These are phyloP conservation scores for Malacoraja senta DNA, from an alignment of 2,797 vertebrate species.

Conservation along the genomic window DNA sequence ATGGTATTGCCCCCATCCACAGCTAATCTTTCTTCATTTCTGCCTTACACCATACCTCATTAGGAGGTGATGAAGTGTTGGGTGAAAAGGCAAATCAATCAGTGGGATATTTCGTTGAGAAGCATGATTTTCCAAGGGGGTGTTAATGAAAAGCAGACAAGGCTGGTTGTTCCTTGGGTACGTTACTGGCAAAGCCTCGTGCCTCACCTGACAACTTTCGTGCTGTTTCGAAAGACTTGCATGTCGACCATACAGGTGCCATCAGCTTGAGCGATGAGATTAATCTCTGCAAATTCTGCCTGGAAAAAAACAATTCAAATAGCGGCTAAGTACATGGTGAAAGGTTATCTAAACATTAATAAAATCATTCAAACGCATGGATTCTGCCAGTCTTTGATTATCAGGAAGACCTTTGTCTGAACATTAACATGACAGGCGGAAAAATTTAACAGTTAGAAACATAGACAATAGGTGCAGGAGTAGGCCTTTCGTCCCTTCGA, in stretches of 20 bases:
- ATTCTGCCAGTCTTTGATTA: neutral
- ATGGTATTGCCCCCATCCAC: neutral
- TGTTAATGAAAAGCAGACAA: neutral
- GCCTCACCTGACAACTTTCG: constrained; percentile 81
- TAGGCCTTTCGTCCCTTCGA: too few relatives aligned
- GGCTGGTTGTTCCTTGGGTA: neutral
- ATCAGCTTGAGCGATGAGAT: constrained; percentile 83
- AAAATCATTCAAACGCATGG: neutral
- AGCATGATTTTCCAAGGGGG: neutral
- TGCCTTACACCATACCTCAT: neutral
- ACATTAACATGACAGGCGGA: neutral
- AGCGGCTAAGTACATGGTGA: neutral
- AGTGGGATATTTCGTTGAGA: neutral
- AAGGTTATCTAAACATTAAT: neutral
- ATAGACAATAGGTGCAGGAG: too few relatives aligned
- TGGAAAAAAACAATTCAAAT: constrained; percentile 46
- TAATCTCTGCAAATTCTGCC: constrained; percentile 95
- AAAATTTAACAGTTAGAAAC: neutral
- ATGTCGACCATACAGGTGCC: constrained; percentile 86
- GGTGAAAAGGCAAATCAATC: constrained; percentile 15
- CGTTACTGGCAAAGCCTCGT: neutral
- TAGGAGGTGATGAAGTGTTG: constrained; percentile 21
- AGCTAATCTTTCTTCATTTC: constrained; percentile 20
- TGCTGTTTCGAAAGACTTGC: constrained; percentile 80
- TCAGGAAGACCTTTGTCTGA: neutral